These are phyloP conservation scores for Apeira syringaria DNA, from an alignment of 2,888 invertebrate genomes.

Conservation along the genomic window DNA sequence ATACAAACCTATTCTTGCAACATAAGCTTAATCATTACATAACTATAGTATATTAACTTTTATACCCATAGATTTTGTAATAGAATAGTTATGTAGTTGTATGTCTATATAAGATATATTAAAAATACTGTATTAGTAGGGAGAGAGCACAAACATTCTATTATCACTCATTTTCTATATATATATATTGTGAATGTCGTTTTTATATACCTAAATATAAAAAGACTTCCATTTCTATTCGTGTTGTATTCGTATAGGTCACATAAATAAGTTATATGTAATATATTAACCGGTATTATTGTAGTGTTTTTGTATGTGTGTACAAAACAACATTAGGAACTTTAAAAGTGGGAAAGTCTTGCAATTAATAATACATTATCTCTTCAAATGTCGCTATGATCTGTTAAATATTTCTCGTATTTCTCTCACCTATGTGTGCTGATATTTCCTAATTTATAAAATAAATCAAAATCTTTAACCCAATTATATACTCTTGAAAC, in stretches of 20 bases:
- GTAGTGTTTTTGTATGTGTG: conserved; percentile 67
- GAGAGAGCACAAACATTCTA: conserved; percentile 69
- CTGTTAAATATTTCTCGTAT: too few relatives aligned
- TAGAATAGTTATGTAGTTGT: conserved; percentile 53
- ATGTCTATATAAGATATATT: conserved; percentile 45
- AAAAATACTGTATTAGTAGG: conserved; percentile 37
- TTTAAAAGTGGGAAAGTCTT: conserved; percentile 55
- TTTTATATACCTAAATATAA: conserved; percentile 46
- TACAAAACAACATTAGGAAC: conserved; percentile 51
- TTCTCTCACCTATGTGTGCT: too few relatives aligned
- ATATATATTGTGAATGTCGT: conserved; percentile 50
- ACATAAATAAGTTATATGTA: conserved; percentile 36
- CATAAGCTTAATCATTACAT: conserved; percentile 20
- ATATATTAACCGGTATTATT: conserved; percentile 34
- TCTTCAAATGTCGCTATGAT: too few relatives aligned
- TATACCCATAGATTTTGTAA: conserved; percentile 70
- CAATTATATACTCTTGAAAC: too few relatives aligned
- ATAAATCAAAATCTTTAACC: too few relatives aligned
- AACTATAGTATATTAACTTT: conserved; percentile 51
- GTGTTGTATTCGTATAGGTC: conserved; percentile 65
- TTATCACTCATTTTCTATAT: conserved; percentile 58
- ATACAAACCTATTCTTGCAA: conserved; percentile 16
- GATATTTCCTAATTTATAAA: too few relatives aligned
- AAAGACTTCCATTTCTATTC: conserved; percentile 54
- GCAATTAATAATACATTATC: too few relatives aligned